Conservation (phyloP, 2,888 invertebrate species). For the Dexiosoma caninum region DNA sequence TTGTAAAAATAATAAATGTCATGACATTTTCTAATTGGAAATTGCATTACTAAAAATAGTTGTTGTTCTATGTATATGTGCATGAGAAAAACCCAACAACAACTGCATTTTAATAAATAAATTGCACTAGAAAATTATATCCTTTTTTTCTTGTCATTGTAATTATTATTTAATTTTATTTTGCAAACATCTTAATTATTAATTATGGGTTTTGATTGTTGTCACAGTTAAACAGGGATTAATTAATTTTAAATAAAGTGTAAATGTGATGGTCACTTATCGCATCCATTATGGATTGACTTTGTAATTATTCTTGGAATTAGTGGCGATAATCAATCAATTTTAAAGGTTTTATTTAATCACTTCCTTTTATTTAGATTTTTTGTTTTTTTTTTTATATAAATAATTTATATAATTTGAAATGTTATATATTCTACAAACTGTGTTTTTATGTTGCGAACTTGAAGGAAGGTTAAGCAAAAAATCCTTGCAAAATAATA, state of each 20-base stretch:
- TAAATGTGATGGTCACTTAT: background rate
- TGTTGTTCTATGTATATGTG: background rate
- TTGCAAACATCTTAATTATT: slow-evolving; percentile 24
- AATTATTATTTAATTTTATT: background rate
- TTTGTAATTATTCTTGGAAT: background rate
- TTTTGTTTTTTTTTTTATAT: no score
- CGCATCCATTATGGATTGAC: background rate
- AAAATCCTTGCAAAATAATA: no score
- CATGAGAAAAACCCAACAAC: background rate
- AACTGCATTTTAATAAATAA: slow-evolving; percentile 17
- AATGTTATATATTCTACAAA: no score
- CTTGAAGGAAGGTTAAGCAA: no score
- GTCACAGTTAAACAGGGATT: slow-evolving; percentile 9
- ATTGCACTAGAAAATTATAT: slow-evolving; percentile 1
- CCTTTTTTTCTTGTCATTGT: background rate
- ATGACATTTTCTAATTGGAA: slow-evolving; percentile 39
- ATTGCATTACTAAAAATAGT: slow-evolving; percentile 10
- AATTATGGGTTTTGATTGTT: slow-evolving; percentile 14
- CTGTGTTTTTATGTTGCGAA: no score
- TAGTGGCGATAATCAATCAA: background rate
- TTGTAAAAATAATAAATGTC: slow-evolving; percentile 13
- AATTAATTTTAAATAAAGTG: slow-evolving; percentile 4
- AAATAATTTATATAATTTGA: no score
- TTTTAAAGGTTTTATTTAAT: no score
- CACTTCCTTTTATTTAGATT: no score